Percentiles rank a stretch among this genome's conserved stretches.
phyloP scores from a whole-genome alignment of 2,888 invertebrate species.

The Arrhopalites spinosus region DNA sequence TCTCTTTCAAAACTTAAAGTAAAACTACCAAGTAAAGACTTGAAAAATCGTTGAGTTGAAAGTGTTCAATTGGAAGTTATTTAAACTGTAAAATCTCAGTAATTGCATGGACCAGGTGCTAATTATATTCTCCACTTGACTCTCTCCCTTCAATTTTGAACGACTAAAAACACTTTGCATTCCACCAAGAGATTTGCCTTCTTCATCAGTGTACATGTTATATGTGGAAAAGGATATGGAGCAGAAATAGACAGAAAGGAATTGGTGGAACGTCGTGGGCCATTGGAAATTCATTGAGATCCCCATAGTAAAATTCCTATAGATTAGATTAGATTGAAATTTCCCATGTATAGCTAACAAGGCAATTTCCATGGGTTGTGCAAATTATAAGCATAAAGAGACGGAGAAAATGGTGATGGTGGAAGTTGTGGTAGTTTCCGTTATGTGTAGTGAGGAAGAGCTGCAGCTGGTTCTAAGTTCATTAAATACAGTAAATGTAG shows the following conservation, averaged over 20 bases:
- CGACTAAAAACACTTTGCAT: background rate
- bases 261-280: too few species aligned
- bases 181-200: background rate
- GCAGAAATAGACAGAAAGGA: background rate
- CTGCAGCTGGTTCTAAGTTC: background rate
- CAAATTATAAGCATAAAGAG: too few species aligned
- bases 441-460: background rate
- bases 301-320: background rate
- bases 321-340: too few species aligned
- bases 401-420: background rate
- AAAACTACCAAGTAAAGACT: too few species aligned
- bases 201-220: background rate
- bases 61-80: too few species aligned
- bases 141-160: too few species aligned
- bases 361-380: too few species aligned
- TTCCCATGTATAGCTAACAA: too few species aligned
- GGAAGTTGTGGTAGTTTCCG: background rate
- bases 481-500: too few species aligned
- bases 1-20: too few species aligned
- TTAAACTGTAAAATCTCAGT: background rate
- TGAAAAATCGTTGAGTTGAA: background rate
- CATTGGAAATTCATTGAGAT: slow-evolving; percentile 1
- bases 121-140: background rate
- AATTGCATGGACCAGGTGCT: slow-evolving; percentile 21
- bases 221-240: background rate